These are phyloP conservation scores for Rhopalosiphum maidis DNA, from an alignment of 1,140 invertebrate genomes.

Conservation along the genomic window DNA sequence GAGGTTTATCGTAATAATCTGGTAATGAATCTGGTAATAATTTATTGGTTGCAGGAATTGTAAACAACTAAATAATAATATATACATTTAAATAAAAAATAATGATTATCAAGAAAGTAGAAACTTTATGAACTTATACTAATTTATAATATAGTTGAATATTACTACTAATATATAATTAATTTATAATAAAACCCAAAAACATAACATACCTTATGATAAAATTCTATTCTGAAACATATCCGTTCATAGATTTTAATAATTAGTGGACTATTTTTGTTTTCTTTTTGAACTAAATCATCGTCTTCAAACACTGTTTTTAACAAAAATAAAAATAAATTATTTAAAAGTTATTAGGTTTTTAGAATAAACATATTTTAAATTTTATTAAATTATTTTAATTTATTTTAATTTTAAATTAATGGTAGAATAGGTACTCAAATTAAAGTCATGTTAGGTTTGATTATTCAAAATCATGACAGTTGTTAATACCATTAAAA, in stretches of 20 bases:
- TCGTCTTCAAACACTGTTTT: conserved; percentile 40
- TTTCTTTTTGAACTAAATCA: conserved; percentile 25
- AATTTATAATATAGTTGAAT: neutral
- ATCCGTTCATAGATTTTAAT: conserved; percentile 34
- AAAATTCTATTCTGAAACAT: conserved; percentile 50
- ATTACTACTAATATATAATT: neutral
- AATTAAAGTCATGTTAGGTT: neutral
- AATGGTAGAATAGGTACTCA: neutral
- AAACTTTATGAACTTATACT: neutral
- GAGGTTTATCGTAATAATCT: conserved; percentile 92
- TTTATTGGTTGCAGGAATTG: conserved; percentile 95
- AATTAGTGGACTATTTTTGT: conserved; percentile 34
- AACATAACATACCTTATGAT: conserved; percentile 20
- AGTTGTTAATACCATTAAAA: neutral
- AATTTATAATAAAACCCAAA: neutral
- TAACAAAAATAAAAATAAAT: neutral
- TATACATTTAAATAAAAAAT: conserved; percentile 12
- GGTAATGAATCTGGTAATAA: conserved; percentile 92
- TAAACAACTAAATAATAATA: conserved; percentile 72
- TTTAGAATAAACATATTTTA: neutral
- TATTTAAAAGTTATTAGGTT: neutral
- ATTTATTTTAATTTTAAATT: neutral
- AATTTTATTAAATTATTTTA: neutral
- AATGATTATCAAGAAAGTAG: neutral
- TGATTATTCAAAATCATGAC: neutral